phyloP scores from a whole-genome alignment of 2,888 invertebrate genomes.

The Muscina levida region DNA sequence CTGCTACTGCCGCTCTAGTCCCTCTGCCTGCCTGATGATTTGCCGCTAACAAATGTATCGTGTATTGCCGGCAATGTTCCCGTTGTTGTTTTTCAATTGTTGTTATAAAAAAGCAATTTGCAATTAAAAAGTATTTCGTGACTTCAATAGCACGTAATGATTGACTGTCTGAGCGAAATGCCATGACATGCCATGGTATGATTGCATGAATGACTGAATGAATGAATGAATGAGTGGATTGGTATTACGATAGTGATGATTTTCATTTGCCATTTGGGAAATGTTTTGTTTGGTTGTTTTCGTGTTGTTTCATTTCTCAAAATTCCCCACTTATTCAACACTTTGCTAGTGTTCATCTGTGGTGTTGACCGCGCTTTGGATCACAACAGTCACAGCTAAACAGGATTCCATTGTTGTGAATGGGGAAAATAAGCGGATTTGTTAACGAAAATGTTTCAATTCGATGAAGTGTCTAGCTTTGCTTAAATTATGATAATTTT shows the following conservation, averaged over 20 bases:
- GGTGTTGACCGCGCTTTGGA: too few species aligned
- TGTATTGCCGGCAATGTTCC: constrained; percentile 9
- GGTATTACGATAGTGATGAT: background rate
- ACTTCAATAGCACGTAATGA: constrained; percentile 57
- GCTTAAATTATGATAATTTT: too few species aligned
- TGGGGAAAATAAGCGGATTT: too few species aligned
- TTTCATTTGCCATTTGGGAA: background rate
- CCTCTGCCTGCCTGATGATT: background rate
- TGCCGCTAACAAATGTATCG: background rate
- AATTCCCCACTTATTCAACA: constrained; percentile 5
- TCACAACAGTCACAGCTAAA: too few species aligned
- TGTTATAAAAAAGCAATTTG: constrained; percentile 57
- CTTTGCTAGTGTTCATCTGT: background rate
- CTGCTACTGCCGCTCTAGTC: background rate
- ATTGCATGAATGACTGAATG: constrained; percentile 3
- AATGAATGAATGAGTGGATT: background rate
- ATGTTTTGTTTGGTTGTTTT: background rate
- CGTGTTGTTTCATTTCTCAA: background rate
- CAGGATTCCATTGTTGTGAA: too few species aligned
- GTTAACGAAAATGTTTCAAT: too few species aligned
- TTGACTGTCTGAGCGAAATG: constrained; percentile 28
- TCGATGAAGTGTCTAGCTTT: too few species aligned
- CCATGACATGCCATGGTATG: constrained; percentile 57
- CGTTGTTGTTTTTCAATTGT: constrained; percentile 3
- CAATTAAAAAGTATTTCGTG: constrained; percentile 61